Evolutionary conservation across 2,888 invertebrate genomes (phyloP), one percentile per base, ranked within the genome.

Genomic region (Brachynemurus nebulosus): DNA sequence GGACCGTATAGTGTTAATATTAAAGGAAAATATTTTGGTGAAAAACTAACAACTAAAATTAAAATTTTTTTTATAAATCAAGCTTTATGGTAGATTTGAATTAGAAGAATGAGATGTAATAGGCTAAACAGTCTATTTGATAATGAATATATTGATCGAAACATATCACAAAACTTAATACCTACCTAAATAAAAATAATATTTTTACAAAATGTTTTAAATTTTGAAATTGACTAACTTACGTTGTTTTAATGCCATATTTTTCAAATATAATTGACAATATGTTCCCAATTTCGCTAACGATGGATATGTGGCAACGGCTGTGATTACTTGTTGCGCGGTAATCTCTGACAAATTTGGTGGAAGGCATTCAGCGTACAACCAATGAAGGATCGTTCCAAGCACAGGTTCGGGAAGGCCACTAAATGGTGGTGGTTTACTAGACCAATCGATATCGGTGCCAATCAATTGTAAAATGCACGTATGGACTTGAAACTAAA

Each of bases 331-430:
- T 51, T 69, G 68, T 44, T 67, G 64, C 18, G 76, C 77, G 6
- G 72, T 70, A 19, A 68, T 67, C 55, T 75, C 75, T 11, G 69
- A 68, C 52, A 79, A 59, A 44, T 70, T 71, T 16, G 67, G 60
- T 23, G 78, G 74, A 53, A 80, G 61, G 52, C 76, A 74, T 57
- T 79, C 77, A 1, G 76, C 68, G 55, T 80, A 80, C 20, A 79
- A 59, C 62, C 71, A 80, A 59, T 78, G 73, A 17, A 80, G 59
- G 18, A 75, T 69, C 7, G 74, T 71, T 40, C 69, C 68, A 33
- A 79, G 54, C n/a, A 78, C 74, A 54, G 73, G 74, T 49, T 74
- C 72, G 2, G 72, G 70, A 37, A 78, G 59, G 46, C 71, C 71
- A 45, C 66, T 64, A 30, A 79, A 65, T 2, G 75, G 70, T 2